Evolutionary conservation across 2,888 invertebrate genomes (phyloP), one percentile per base, ranked within the genome.

Genomic region (Malthinus seriepunctatus): DNA sequence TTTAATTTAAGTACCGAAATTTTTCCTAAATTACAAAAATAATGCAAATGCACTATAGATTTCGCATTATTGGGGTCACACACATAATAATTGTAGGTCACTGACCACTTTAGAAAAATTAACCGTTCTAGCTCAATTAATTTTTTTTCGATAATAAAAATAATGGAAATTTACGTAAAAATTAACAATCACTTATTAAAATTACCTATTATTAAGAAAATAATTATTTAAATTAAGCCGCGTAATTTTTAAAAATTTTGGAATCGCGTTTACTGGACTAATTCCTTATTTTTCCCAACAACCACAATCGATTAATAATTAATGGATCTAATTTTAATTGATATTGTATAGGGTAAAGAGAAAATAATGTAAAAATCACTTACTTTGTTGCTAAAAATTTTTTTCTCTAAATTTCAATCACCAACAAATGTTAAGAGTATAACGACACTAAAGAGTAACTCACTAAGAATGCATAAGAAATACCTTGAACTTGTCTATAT

Each of bases 401-500:
- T 23, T 23, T 23, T 23, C 23, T 58, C 39, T 48, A 47, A 31
- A 39, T 35, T 49, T 44, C 9, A 31, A 39, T 34, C 47, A 54
- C 33, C 39, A 54, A 61, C 60, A 44, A 44, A 49, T 44, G 23
- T 34, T 55, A 52, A 23, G 23, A n/a, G n/a, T n/a, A n/a, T 42
- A 46, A 53, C 51, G 39, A 47, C 61, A 68, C 68, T 66, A 65
- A 62, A 68, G 68, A 69, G 69, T 71, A 69, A 69, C 69, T 70
- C 67, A 72, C 73, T 71, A 74, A 71, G 76, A 78, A 77, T 79
- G 76, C 67, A 81, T 83, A 76, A 82, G 81, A 73, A 78, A 84
- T 84, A 86, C 88, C 89, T 88, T 89, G 88, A 89, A 89, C 89
- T 89, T 89, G 86, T 82, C 82, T 85, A 84, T 89, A 88, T 89